Evolutionary conservation across 2,888 invertebrate genomes (phyloP), one percentile per base, ranked within the genome.

Genomic region (Spodoptera exigua): DNA sequence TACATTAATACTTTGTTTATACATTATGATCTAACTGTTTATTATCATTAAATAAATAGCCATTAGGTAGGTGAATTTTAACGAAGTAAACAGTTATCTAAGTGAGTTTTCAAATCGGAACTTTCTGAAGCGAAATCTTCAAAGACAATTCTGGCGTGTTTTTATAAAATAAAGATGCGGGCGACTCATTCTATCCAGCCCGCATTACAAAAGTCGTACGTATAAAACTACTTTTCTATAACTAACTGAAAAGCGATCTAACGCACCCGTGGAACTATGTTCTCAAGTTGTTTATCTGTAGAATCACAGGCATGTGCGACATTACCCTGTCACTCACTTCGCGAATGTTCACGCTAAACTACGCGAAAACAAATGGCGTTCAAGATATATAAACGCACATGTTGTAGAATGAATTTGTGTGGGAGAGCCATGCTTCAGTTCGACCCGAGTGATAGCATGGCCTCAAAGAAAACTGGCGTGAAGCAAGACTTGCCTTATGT

Each of bases 221-320:
- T 59, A 75, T 61, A 54, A 45, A 40, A 36, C 51, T 32, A 80
- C 69, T 84, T 66, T 70, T 61, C 46, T 65, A 57, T 61, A 81
- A 81, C 81, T 83, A 82, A 81, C 74, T 71, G 54, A 55, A 55
- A 81, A 81, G 79, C 75, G 73, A 76, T 83, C 78, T 69, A 69
- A 80, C 78, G 74, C 69, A 72, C 67, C 54, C 52, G 44, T 54
- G 51, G 59, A 73, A 79, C 67, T 70, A 73, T 75, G 67, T 57
- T 61, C 51, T 37, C 16, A 14, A 45, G 34, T 63, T 54, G 59
- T 54, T 74, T 70, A 57, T 58, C 18, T 61, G n/a, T 73, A 69
- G 77, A 69, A 76, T 74, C 58, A 48, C 40, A 57, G 60, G 73
- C 55, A 73, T 76, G 44, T 36, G 55, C 12, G 39, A 56, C 60